Evolutionary conservation across 2,888 invertebrate genomes (phyloP), one percentile per base, ranked within the genome.

Genomic region (Dione juno): DNA sequence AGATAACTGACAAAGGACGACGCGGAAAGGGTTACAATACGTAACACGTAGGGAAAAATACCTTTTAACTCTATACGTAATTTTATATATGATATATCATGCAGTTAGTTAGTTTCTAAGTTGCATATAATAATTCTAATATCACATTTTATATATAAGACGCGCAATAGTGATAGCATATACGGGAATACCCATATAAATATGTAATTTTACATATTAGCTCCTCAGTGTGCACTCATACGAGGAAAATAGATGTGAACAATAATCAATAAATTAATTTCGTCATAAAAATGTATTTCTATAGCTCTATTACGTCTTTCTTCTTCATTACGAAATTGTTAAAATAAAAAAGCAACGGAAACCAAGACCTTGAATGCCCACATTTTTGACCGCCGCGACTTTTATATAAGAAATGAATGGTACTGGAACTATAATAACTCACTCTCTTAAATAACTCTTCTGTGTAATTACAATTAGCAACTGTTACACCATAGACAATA

Each of bases 1-100:
- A 81, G 75, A 79, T 72, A 73, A 76, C 73, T 78, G 75, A 84
- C 85, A 84, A 86, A 83, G 77, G 80, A 72, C 45, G 74, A 76
- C 74, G 79, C 79, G 81, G 83, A 82, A 81, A 76, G 81, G 80
- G 77, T 81, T 77, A 79, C 80, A 80, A 76, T 79, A 75, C 41
- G 66, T 57, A 64, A 66, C 66, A 59, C 57, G 45, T 67, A 67
- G 63, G 43, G 64, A 66, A 66, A 52, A 13, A 28, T n/a, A n/a
- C 13, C 45, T 35, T 50, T 14, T 35, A 13, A 61, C 52, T 45
- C 43, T 58, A 66, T 50, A 43, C 61, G n/a, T 54, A 9, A n/a
- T 37, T 54, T 54, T 54, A n/a, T n/a, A n/a, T n/a, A n/a, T n/a
- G n/a, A n/a, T n/a, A n/a, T n/a, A n/a, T n/a, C n/a, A 16, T 19